phyloP scores from a whole-genome alignment of 2,888 invertebrate species.

The Belgica antarctica region DNA sequence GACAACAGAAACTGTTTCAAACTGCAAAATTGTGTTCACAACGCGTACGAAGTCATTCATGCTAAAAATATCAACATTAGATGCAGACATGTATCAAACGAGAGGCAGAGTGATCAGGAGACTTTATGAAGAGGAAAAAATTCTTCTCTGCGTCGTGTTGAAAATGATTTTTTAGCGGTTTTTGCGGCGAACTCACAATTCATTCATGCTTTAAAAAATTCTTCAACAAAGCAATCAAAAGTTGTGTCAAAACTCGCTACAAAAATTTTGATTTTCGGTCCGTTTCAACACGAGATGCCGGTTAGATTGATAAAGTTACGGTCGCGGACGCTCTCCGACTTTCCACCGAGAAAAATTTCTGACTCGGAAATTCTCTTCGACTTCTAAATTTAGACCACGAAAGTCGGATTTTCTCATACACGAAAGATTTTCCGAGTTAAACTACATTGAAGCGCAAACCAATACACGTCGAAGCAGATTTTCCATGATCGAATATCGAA shows the following conservation, averaged over 20 bases:
- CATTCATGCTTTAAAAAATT: slow-evolving; percentile 34
- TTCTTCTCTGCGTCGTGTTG: neutral
- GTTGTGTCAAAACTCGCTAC: slow-evolving; percentile 16
- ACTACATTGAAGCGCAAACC: neutral
- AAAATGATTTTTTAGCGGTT: slow-evolving; percentile 10
- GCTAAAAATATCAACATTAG: slow-evolving; percentile 17
- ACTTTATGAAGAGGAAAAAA: neutral
- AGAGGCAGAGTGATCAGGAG: neutral
- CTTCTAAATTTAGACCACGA: neutral
- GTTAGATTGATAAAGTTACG: slow-evolving; percentile 24
- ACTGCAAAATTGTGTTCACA: slow-evolving; percentile 17
- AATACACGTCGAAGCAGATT: neutral
- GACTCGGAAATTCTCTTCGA: neutral
- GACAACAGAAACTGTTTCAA: slow-evolving; percentile 5
- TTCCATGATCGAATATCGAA: neutral
- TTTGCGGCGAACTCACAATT: slow-evolving; percentile 17
- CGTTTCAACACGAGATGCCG: neutral
- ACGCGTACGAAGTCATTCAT: slow-evolving; percentile 16
- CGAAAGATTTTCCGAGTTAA: neutral
- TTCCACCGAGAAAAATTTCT: neutral
- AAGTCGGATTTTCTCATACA: slow-evolving; percentile 18
- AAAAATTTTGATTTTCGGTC: neutral
- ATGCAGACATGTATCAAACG: neutral
- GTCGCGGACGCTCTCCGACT: neutral
- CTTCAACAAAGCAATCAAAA: slow-evolving; percentile 25